A percentile compares a stretch with the other conserved stretches of the same genome.
These are phyloP conservation scores for Mionectes macconnelli DNA, from an alignment of 2,113 vertebrate genomes.

Conservation along the genomic window DNA sequence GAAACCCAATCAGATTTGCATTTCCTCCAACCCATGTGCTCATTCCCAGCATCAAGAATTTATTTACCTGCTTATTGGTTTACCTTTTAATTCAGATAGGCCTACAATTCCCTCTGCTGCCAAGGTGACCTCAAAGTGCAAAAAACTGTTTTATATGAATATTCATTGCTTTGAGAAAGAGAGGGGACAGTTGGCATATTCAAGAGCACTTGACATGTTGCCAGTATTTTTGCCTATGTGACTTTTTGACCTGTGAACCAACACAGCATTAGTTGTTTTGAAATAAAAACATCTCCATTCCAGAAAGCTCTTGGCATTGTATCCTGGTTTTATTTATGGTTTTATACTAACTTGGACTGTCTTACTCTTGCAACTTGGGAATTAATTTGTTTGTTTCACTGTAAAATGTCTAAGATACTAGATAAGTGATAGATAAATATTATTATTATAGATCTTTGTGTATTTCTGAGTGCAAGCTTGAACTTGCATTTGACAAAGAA, in stretches of 20 bases:
- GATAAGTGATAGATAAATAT: conserved; percentile 60
- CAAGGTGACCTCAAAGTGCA: background rate
- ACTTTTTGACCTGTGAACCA: conserved; percentile 13
- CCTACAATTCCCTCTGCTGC: background rate
- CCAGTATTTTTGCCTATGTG: conserved; percentile 20
- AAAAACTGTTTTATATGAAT: background rate
- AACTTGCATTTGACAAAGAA: conserved; percentile 60
- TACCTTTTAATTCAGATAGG: background rate
- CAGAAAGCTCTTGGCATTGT: conserved; percentile 38
- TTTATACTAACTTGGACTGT: conserved; percentile 22
- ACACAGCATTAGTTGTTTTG: background rate
- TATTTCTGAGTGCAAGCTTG: conserved; percentile 65
- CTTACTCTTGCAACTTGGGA: background rate
- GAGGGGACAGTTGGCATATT: background rate
- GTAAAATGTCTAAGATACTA: conserved; percentile 29
- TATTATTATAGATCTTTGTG: conserved; percentile 58
- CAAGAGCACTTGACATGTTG: background rate
- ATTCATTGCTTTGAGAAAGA: background rate
- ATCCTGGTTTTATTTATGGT: conserved; percentile 39
- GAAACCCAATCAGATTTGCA: background rate
- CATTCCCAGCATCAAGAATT: background rate
- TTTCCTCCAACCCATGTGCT: background rate
- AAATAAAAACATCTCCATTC: conserved; percentile 13
- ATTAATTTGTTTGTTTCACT: conserved; percentile 31
- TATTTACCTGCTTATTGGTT: background rate